A percentile compares a stretch with the other conserved stretches of the same genome.
Evolutionary conservation across 1,140 invertebrate genomes (phyloP).

Genomic region (Neoseiulus cucumeris): DNA sequence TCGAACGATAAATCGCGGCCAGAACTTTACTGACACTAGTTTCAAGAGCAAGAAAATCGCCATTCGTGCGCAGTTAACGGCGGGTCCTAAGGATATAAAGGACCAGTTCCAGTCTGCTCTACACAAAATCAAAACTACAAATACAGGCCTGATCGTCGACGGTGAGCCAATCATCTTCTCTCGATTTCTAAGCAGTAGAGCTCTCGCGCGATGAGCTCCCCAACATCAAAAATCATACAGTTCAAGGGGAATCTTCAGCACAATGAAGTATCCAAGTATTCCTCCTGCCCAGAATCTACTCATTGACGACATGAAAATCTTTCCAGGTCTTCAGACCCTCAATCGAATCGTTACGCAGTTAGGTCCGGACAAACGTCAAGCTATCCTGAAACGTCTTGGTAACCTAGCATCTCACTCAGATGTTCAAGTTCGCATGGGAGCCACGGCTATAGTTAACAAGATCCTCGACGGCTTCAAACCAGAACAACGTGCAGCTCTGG

Average conservation of each 20-base stretch:
- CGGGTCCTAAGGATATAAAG: neutral
- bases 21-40: conserved; percentile 60
- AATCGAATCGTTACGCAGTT: neutral
- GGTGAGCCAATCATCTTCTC: neutral
- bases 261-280: too few relatives aligned
- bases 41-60: conserved; percentile 72
- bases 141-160: neutral
- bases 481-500: neutral
- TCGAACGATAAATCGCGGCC: conserved; percentile 37
- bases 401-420: neutral
- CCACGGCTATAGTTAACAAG: neutral
- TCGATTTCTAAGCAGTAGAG: too few relatives aligned
- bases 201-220: too few relatives aligned
- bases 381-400: neutral
- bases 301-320: too few relatives aligned
- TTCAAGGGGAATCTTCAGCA: too few relatives aligned
- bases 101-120: neutral
- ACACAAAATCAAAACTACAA: neutral
- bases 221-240: too few relatives aligned
- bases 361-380: neutral
- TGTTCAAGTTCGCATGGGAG: neutral
- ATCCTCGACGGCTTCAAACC: neutral
- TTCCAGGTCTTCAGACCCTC: neutral
- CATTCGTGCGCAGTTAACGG: conserved; percentile 27
- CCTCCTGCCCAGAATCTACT: too few relatives aligned